phyloP scores from a whole-genome alignment of 2,888 invertebrate genomes.

The Platypus cylindrus region DNA sequence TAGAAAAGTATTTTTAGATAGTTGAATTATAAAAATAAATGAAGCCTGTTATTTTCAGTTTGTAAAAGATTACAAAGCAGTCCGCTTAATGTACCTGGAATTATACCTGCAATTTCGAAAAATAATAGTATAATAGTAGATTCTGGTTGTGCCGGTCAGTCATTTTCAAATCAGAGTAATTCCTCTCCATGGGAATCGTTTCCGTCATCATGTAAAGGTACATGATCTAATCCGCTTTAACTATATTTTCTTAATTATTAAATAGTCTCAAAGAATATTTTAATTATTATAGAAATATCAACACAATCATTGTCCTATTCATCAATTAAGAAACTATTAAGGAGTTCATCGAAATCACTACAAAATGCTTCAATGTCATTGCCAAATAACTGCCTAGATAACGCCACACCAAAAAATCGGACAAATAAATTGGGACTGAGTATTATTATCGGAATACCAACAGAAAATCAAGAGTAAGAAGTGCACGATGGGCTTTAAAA shows the following conservation, averaged over 20 bases:
- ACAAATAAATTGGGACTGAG: constrained; percentile 54
- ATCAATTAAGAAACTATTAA: constrained; percentile 41
- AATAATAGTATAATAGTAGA: constrained; percentile 27
- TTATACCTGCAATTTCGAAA: constrained; percentile 16
- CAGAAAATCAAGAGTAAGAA: constrained; percentile 45
- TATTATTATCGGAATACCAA: constrained; percentile 46
- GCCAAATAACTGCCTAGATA: no score
- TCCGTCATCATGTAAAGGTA: constrained; percentile 7
- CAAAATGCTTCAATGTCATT: constrained; percentile 32
- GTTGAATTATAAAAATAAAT: no score
- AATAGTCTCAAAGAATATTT: background rate
- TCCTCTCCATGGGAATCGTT: constrained; percentile 23
- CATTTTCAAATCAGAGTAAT: constrained; percentile 25
- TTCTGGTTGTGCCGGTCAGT: constrained; percentile 29
- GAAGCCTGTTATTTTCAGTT: no score
- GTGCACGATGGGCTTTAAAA: no score
- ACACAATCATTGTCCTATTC: constrained; percentile 32
- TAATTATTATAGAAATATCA: constrained; percentile 7
- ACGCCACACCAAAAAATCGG: no score
- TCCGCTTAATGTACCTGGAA: constrained; percentile 16
- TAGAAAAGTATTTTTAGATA: no score
- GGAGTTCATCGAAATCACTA: constrained; percentile 42
- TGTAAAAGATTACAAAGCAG: constrained; percentile 23
- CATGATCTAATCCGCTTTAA: background rate
- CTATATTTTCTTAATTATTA: constrained; percentile 2